Percentiles rank a stretch among this genome's conserved stretches.
Conservation (phyloP, 2,888 invertebrate genomes). For the Halictus quadricinctus region DNA sequence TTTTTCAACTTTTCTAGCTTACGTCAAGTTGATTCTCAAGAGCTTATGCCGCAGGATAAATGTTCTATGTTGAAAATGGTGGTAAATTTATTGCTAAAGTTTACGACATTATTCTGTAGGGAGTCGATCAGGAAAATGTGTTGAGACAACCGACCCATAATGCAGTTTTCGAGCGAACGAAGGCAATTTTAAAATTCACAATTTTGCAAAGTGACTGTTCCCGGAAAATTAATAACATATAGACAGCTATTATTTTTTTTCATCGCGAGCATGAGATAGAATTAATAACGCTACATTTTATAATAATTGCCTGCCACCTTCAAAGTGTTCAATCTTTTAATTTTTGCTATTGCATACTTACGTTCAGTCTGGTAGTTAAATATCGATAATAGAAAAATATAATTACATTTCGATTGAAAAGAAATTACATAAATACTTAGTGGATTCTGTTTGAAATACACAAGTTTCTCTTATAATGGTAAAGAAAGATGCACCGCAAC, state of each 20-base stretch:
- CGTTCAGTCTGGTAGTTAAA: too few species aligned
- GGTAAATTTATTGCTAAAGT: constrained; percentile 12
- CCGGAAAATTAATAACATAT: not conserved
- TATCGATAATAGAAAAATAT: too few species aligned
- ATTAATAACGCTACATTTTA: too few species aligned
- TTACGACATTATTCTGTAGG: not conserved
- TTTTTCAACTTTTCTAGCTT: not conserved
- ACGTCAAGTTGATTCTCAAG: not conserved
- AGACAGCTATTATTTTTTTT: not conserved
- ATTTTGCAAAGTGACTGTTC: not conserved
- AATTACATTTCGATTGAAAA: too few species aligned
- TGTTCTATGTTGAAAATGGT: not conserved
- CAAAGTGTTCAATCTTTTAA: too few species aligned
- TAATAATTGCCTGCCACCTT: too few species aligned
- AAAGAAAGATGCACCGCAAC: too few species aligned
- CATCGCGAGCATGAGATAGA: too few species aligned
- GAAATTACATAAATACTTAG: too few species aligned
- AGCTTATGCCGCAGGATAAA: not conserved
- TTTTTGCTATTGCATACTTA: too few species aligned
- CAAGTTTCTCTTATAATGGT: too few species aligned
- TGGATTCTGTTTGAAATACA: too few species aligned
- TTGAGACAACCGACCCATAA: not conserved
- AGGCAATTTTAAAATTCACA: not conserved
- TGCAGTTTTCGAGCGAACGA: not conserved
- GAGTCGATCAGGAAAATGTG: not conserved